Conservation (phyloP, 2,888 invertebrate species). For the Oxycera nigricornis region DNA sequence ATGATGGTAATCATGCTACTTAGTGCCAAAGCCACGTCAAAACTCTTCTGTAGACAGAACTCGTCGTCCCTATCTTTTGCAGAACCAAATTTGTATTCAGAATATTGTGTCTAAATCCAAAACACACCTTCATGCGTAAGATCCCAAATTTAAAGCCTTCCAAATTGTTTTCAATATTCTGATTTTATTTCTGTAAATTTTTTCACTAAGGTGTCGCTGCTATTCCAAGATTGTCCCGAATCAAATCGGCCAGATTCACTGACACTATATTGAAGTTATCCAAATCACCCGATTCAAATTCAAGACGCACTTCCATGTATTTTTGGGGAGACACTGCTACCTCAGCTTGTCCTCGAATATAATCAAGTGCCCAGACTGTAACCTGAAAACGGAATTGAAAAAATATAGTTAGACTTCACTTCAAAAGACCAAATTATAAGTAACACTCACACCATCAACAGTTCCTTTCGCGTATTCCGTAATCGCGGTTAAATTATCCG, state of each 20-base stretch:
- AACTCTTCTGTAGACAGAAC: too few species aligned
- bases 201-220: neutral
- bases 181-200: too few species aligned
- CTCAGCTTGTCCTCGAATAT: conserved; percentile 5
- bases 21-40: too few species aligned
- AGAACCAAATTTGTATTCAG: too few species aligned
- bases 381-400: neutral
- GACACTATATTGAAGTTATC: conserved; percentile 25
- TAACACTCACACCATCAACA: neutral
- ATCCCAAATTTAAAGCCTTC: too few species aligned
- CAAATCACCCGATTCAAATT: conserved; percentile 28
- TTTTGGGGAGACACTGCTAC: conserved; percentile 18
- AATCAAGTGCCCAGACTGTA: neutral
- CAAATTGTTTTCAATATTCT: too few species aligned
- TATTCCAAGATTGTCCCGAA: neutral
- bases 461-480: neutral
- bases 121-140: too few species aligned
- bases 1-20: too few species aligned
- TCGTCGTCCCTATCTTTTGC: too few species aligned
- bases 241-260: neutral
- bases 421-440: neutral
- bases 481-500: conserved; percentile 6
- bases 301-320: neutral
- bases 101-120: too few species aligned
- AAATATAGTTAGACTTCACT: neutral